These are phyloP conservation scores for Mormyrus hasselquistii DNA, from an alignment of 2,797 vertebrate species.

Conservation along the genomic window DNA sequence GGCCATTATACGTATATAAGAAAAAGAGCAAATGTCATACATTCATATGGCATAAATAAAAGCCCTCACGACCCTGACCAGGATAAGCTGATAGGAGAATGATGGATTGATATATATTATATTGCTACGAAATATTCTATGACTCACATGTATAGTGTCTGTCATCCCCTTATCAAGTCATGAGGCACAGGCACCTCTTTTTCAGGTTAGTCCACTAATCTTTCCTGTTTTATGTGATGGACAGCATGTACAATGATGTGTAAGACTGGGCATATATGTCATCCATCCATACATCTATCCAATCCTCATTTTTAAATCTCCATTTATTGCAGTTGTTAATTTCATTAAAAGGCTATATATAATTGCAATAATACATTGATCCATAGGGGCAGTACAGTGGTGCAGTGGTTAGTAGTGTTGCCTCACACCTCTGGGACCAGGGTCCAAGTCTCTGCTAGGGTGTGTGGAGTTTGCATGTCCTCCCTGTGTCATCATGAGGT, in stretches of 20 bases:
- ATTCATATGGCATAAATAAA: neutral
- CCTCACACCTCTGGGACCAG: neutral
- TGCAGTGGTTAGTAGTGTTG: neutral
- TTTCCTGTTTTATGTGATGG: neutral
- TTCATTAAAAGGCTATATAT: neutral
- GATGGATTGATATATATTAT: neutral
- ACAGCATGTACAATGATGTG: neutral
- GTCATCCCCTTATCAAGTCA: neutral
- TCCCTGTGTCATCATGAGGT: neutral
- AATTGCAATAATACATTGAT: neutral
- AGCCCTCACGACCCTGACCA: neutral
- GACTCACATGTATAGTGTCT: neutral
- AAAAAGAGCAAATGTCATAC: neutral
- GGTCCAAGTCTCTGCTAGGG: neutral
- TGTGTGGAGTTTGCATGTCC: neutral
- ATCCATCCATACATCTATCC: neutral
- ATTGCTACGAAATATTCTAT: neutral
- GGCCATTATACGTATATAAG: neutral
- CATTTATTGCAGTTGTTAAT: neutral
- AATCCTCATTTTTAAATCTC: neutral
- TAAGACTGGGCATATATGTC: neutral
- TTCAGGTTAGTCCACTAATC: neutral
- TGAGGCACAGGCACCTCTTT: neutral
- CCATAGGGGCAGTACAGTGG: neutral
- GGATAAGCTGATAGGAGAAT: neutral